Conservation (phyloP, 2,888 invertebrate genomes). For the Galeopsomyia nigrocyanea region DNA sequence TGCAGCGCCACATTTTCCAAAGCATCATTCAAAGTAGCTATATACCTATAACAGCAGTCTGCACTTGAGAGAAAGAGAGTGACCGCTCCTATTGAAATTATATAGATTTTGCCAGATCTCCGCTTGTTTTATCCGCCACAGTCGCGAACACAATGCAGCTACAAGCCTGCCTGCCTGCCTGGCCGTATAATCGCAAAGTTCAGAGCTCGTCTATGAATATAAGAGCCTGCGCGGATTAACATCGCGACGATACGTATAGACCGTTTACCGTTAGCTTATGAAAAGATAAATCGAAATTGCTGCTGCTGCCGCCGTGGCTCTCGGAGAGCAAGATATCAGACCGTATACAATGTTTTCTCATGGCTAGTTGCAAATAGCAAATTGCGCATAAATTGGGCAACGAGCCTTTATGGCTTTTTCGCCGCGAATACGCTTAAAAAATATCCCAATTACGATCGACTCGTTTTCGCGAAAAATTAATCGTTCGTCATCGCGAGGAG, state of each 20-base stretch:
- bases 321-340: constrained; percentile 28
- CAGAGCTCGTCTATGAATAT: constrained; percentile 12
- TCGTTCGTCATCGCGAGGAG: no score
- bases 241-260: constrained; percentile 39
- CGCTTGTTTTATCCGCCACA: constrained; percentile 8
- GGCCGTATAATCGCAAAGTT: neutral
- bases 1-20: no score
- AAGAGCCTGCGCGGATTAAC: constrained; percentile 26
- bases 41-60: no score
- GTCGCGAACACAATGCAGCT: neutral
- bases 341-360: constrained; percentile 14
- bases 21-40: no score
- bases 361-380: constrained; percentile 22
- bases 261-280: constrained; percentile 41
- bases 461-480: no score
- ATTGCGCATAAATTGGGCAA: constrained; percentile 43
- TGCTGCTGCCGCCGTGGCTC: constrained; percentile 4
- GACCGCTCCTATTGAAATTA: constrained; percentile 25
- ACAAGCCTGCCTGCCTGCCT: neutral
- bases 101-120: constrained; percentile 12
- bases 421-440: no score
- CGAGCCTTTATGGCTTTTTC: neutral
- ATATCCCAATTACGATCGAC: no score
- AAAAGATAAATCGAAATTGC: constrained; percentile 43
- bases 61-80: neutral